These are phyloP conservation scores for Drosophila kanapiae DNA, from an alignment of 1,140 invertebrate species.

Conservation along the genomic window DNA sequence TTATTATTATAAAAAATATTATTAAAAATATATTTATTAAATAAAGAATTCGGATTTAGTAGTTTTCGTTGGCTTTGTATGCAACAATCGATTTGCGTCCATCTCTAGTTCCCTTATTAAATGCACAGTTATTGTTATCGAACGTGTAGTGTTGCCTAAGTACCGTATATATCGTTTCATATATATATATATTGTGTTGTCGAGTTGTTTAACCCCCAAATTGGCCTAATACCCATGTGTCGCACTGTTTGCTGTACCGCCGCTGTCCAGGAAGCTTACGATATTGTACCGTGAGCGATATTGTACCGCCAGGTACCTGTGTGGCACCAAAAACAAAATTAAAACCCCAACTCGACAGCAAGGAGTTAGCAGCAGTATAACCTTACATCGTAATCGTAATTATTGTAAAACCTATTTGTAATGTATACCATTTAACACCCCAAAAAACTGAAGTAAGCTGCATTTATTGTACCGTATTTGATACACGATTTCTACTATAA, in stretches of 20 bases:
- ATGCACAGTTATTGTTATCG: constrained; percentile 17
- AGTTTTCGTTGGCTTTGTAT: too few relatives aligned
- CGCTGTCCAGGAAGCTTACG: constrained; percentile 40
- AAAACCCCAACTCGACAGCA: constrained; percentile 70
- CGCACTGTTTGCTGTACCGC: constrained; percentile 50
- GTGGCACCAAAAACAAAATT: not conserved
- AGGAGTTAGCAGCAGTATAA: constrained; percentile 32
- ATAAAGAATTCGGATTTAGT: too few relatives aligned
- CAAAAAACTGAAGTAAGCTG: constrained; percentile 37
- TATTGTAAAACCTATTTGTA: constrained; percentile 56
- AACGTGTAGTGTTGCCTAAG: constrained; percentile 21
- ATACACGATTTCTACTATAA: constrained; percentile 39
- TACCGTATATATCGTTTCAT: constrained; percentile 6
- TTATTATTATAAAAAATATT: not conserved
- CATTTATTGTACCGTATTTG: constrained; percentile 59
- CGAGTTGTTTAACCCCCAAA: constrained; percentile 67
- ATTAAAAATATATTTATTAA: not conserved
- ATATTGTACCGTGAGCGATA: constrained; percentile 10
- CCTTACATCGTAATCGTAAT: constrained; percentile 35
- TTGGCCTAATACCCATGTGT: constrained; percentile 43
- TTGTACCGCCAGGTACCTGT: not conserved
- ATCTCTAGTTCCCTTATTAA: not conserved
- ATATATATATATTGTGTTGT: constrained; percentile 57
- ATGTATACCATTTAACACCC: constrained; percentile 54
- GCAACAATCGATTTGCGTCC: too few relatives aligned